phyloP scores from a whole-genome alignment of 37 sponge, comb jelly and placozoan species.

The Bolinopsis microptera region DNA sequence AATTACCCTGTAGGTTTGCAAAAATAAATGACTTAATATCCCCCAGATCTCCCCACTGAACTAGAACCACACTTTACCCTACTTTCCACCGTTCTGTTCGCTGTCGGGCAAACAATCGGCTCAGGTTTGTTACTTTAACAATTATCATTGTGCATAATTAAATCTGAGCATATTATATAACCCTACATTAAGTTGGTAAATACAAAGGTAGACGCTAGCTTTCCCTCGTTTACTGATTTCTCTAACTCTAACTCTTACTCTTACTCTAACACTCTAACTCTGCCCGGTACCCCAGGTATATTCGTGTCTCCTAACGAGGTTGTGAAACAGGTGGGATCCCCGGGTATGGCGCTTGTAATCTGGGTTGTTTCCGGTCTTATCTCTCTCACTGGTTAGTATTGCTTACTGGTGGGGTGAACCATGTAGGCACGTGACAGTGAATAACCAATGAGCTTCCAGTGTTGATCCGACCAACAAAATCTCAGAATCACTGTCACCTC shows the following conservation, averaged over 20 bases:
- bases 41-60: slow-evolving; percentile 17
- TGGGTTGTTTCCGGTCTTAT: not conserved
- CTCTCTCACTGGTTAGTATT: not conserved
- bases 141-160: not conserved
- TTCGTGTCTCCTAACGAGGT: slow-evolving; percentile 45
- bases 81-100: slow-evolving; percentile 7
- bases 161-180: too few relatives aligned
- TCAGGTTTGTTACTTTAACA: not conserved
- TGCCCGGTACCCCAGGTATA: too few relatives aligned
- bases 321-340: slow-evolving; percentile 10
- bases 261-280: not conserved
- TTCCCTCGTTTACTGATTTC: too few relatives aligned
- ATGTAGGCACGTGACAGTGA: too few relatives aligned
- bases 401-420: not conserved
- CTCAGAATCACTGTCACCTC: too few relatives aligned
- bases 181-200: too few relatives aligned
- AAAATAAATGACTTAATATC: too few relatives aligned
- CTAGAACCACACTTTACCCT: slow-evolving; percentile 38
- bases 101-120: slow-evolving; percentile 8
- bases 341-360: slow-evolving; percentile 41
- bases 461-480: too few relatives aligned
- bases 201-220: too few relatives aligned
- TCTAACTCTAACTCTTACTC: not conserved
- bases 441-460: too few relatives aligned
- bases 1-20: too few relatives aligned